phyloP scores from a whole-genome alignment of 2,113 vertebrate species.

The Varanus salvator region DNA sequence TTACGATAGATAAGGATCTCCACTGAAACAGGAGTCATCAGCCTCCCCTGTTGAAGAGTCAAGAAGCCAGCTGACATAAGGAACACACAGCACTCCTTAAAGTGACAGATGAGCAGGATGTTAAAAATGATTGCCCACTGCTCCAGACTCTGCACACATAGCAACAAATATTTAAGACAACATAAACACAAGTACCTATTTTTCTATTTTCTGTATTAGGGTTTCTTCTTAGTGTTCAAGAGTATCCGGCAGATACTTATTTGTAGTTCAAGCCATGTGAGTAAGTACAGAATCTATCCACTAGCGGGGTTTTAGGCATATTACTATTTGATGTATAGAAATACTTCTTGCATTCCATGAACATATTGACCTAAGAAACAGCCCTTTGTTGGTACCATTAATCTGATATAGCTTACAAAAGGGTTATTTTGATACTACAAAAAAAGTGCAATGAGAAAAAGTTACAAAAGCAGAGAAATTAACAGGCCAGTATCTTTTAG shows the following conservation, averaged over 20 bases:
- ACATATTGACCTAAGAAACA: not conserved
- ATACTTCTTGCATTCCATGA: not conserved
- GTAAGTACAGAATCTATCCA: not conserved
- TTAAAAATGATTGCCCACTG: not conserved
- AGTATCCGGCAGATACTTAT: not conserved
- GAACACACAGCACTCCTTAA: not conserved
- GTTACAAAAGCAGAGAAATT: not conserved
- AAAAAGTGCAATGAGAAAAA: not conserved
- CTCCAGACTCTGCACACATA: too few relatives aligned
- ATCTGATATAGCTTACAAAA: not conserved
- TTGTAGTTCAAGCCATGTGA: too few relatives aligned
- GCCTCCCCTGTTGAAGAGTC: too few relatives aligned
- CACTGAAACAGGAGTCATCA: too few relatives aligned
- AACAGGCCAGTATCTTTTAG: not conserved
- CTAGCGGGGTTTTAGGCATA: not conserved
- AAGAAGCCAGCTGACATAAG: not conserved
- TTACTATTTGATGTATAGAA: not conserved
- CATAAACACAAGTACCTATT: not conserved
- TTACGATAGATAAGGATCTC: too few relatives aligned
- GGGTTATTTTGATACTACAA: not conserved
- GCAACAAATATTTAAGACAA: not conserved
- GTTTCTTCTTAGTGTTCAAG: not conserved
- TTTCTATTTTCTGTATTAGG: not conserved
- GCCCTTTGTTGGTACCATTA: not conserved
- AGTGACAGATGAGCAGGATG: not conserved